phyloP scores from a whole-genome alignment of 2,113 vertebrate species.

The Mohoua ochrocephala region DNA sequence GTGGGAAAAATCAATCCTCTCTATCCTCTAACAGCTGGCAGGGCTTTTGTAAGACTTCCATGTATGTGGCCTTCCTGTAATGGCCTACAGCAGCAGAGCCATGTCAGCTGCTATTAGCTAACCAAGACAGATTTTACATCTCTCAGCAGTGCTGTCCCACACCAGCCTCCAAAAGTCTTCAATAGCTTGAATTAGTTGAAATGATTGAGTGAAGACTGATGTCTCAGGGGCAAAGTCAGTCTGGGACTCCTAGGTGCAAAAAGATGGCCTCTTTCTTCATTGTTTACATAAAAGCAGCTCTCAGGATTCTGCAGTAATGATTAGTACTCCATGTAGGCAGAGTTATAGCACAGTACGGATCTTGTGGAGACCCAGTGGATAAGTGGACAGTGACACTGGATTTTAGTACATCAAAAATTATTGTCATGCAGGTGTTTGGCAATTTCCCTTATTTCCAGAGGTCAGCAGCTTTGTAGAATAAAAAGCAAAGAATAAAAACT shows the following conservation, averaged over 20 bases:
- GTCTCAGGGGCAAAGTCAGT: neutral
- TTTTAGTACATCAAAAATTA: neutral
- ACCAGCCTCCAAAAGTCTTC: neutral
- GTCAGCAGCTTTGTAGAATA: neutral
- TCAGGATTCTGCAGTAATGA: neutral
- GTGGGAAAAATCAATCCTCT: neutral
- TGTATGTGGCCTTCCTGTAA: neutral
- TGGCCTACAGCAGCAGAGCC: neutral
- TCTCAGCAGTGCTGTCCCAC: neutral
- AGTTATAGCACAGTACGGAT: accelerated
- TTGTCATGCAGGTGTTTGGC: neutral
- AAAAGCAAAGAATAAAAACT: neutral
- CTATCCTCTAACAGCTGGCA: neutral
- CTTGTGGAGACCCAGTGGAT: neutral
- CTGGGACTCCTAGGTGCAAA: neutral
- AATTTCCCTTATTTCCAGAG: neutral
- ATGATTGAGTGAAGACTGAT: neutral
- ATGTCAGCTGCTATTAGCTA: neutral
- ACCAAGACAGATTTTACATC: neutral
- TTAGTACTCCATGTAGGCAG: neutral
- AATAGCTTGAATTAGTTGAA: neutral
- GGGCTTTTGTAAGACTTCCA: neutral
- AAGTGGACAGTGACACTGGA: neutral
- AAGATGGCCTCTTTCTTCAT: neutral
- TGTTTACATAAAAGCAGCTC: neutral